Conservation (phyloP, 1,140 invertebrate species). For the Bombus sylvicola region DNA sequence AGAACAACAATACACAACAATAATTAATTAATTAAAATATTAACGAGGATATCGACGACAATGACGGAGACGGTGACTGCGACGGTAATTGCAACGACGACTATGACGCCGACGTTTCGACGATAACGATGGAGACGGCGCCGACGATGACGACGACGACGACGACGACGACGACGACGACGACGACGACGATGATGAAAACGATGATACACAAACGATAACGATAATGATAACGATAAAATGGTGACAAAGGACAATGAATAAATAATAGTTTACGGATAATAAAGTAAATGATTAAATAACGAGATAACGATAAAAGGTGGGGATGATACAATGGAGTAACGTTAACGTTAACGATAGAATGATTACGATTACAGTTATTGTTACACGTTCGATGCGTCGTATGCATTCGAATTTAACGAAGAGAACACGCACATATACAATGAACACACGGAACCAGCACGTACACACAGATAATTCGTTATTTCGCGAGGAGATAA, state of each 20-base stretch:
- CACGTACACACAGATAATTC: neutral
- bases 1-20: slow-evolving; percentile 58
- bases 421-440: neutral
- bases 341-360: slow-evolving; percentile 61
- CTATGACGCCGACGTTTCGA: neutral
- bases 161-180: neutral
- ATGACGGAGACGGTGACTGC: slow-evolving; percentile 12
- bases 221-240: slow-evolving; percentile 6
- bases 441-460: neutral
- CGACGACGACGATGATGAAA: neutral
- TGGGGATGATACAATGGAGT: slow-evolving; percentile 21
- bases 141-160: neutral
- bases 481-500: neutral
- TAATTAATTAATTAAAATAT: slow-evolving; percentile 70
- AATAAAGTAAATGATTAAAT: slow-evolving; percentile 62
- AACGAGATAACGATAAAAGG: slow-evolving; percentile 53
- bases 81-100: neutral
- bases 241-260: slow-evolving; percentile 11
- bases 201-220: slow-evolving; percentile 8
- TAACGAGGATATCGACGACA: neutral
- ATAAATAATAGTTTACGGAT: slow-evolving; percentile 47
- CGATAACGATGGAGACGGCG: neutral
- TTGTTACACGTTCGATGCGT: slow-evolving; percentile 57
- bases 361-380: slow-evolving; percentile 65
- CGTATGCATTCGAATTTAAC: neutral